Base-by-base conservation (phyloP, 2,113 vertebrate species). In the Pampusana beccarii region DNA sequence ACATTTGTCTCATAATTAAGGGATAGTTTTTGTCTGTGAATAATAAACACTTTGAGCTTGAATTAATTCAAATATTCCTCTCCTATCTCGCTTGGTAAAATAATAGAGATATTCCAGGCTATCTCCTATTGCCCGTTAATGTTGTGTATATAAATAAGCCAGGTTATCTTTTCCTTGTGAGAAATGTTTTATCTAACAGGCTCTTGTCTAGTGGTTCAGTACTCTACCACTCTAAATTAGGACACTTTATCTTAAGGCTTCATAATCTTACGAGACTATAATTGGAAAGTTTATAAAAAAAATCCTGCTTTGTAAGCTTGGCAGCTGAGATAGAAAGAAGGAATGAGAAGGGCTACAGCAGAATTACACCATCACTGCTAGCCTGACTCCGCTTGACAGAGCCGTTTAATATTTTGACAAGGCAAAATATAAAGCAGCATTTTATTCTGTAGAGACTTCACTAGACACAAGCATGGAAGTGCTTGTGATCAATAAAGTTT, bases 401-500 rank as follows among this genome's bases (percentile, higher is more conserved):
- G 98, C 98, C 98, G 98, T 99, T 99, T 99, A 99, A 99, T 99
- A 99, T 99, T 99, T 99, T 99, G 98, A 99, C 99, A 99, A 98
- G 98, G 98, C 98, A 98, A 99, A 99, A 99, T 99, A 99, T 99
- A 99, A 99, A 99, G 98, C 98, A 98, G 98, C 98, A 98, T 99
- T 99, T 99, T 99, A 99, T 99, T 99, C 99, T 98, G 98, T 97
- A 98, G 98, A 99, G 98, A 99, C 98, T 99, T 99, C 98, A 98
- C 98, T 98, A 98, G 98, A 98, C 98, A 98, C 98, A 98, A 98
- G 98, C 98, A 98, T 98, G 98, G 98, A 98, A 99, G 98, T 98
- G 98, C 98, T 98, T 99, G 98, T 99, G 99, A 99, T 99, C 99
- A 99, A 99, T 99, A 99, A 99, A 99, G 98, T 99, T 99, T 98